A percentile compares a stretch with the other conserved stretches of the same genome.
Evolutionary conservation across 2,113 vertebrate genomes (phyloP).

Genomic region (Aegypius monachus): DNA sequence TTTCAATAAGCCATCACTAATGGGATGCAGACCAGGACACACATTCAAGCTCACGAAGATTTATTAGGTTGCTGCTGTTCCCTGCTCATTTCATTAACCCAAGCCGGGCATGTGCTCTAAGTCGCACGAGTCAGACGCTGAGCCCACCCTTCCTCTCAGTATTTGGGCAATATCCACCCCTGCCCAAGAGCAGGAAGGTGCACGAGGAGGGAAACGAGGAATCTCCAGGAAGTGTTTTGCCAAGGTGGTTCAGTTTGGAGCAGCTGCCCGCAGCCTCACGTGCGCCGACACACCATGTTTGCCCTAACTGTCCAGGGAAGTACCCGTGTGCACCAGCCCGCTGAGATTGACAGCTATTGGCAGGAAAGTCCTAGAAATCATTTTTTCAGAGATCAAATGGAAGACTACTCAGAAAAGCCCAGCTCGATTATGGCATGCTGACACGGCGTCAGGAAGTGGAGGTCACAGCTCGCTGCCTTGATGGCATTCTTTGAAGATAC

Average conservation of each 20-base stretch:
- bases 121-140: neutral
- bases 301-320: neutral
- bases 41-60: neutral
- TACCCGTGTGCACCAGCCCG: fast-evolving
- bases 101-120: neutral
- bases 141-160: neutral
- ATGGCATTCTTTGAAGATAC: constrained; percentile 42
- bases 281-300: neutral
- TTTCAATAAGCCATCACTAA: neutral
- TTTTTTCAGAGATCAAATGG: neutral
- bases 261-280: fast-evolving
- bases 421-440: neutral
- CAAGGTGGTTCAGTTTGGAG: neutral
- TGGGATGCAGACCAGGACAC: neutral
- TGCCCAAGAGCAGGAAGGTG: neutral
- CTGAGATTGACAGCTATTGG: neutral
- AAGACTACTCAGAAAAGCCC: neutral
- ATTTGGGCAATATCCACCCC: neutral
- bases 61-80: neutral
- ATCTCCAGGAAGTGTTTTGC: neutral
- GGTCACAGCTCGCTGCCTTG: neutral
- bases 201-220: neutral
- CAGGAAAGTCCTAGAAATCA: neutral
- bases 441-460: fast-evolving
- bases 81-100: neutral